Evolutionary conservation across 2,888 invertebrate species (phyloP).

Genomic region (Himalopsyche tibetana): DNA sequence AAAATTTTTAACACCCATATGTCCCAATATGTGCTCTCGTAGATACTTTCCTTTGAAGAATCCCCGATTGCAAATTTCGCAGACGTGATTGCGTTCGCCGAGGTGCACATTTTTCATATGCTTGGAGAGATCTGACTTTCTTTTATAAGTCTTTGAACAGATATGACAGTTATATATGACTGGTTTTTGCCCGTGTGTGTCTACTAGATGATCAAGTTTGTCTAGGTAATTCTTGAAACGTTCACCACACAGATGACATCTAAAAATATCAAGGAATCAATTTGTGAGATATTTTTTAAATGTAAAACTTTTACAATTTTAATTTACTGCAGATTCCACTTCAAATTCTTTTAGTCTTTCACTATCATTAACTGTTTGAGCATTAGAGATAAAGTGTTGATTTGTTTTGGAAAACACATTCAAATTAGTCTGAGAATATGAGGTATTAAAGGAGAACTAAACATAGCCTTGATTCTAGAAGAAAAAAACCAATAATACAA

Average conservation of each 20-base stretch:
- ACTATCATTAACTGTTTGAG: too few relatives aligned
- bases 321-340: too few relatives aligned
- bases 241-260: conserved; percentile 1
- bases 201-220: background rate
- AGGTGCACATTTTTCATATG: conserved; percentile 54
- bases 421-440: too few relatives aligned
- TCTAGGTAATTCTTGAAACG: background rate
- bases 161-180: conserved; percentile 53
- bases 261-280: background rate
- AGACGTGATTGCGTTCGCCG: conserved; percentile 48
- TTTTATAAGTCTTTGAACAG: conserved; percentile 48
- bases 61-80: conserved; percentile 22
- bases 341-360: too few relatives aligned
- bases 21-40: conserved; percentile 46
- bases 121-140: conserved; percentile 11
- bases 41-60: conserved; percentile 37
- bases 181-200: conserved; percentile 2
- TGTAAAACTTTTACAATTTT: too few relatives aligned
- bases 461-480: too few relatives aligned
- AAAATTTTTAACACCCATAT: conserved; percentile 46
- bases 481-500: too few relatives aligned
- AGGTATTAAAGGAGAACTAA: too few relatives aligned
- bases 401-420: too few relatives aligned
- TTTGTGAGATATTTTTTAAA: too few relatives aligned
- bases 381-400: too few relatives aligned